Percentiles rank a stretch among this genome's conserved stretches.
Evolutionary conservation across 2,797 vertebrate genomes (phyloP).

Genomic region (Gymnothorax javanicus): DNA sequence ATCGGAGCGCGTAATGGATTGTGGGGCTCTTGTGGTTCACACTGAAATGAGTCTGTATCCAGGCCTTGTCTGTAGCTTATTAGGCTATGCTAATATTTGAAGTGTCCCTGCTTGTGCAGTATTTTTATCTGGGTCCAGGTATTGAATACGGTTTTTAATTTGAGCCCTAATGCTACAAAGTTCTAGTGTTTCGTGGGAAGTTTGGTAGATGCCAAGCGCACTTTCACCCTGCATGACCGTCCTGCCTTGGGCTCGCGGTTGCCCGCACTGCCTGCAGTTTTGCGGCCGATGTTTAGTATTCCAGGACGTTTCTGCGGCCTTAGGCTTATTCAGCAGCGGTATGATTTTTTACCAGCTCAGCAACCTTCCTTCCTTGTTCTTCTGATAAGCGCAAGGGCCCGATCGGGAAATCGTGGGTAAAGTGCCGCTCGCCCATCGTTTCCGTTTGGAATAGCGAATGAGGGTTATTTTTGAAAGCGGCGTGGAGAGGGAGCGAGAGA

Average conservation of each 20-base stretch:
- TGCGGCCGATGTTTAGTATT: neutral
- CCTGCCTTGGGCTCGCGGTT: neutral
- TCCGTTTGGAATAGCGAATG: slow-evolving; percentile 37
- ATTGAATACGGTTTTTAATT: no score
- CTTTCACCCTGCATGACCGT: neutral
- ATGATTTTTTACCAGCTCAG: slow-evolving; percentile 25
- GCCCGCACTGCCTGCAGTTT: neutral
- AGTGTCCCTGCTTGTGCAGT: no score
- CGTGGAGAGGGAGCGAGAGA: slow-evolving; percentile 24
- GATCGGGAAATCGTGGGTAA: slow-evolving; percentile 47
- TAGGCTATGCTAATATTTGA: no score
- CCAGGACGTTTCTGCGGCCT: neutral
- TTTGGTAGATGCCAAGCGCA: no score
- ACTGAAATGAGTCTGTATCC: no score
- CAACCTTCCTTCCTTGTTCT: slow-evolving; percentile 39
- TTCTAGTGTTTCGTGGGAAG: no score
- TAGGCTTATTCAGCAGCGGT: neutral
- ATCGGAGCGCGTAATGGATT: no score
- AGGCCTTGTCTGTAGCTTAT: no score
- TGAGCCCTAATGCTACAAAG: no score
- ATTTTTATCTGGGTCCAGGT: no score
- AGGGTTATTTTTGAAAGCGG: slow-evolving; percentile 49
- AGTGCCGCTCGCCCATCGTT: neutral
- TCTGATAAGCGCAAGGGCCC: slow-evolving; percentile 41
- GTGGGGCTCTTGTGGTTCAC: no score